Conservation (phyloP, 2,113 vertebrate genomes). For the Carassius carassius region DNA sequence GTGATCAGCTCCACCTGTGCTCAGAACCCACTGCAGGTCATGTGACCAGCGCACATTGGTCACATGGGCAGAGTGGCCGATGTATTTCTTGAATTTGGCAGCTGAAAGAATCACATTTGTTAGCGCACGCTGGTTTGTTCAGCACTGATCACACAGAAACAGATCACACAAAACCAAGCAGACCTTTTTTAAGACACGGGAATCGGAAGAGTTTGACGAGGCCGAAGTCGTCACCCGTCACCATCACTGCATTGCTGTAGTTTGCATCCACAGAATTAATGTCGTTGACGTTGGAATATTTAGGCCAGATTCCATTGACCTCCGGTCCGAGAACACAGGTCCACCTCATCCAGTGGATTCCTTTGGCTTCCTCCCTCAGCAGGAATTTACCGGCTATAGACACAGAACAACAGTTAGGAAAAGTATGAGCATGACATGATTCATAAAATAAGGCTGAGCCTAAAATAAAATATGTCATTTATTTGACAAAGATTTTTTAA, state of each 20-base stretch:
- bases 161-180: too few relatives aligned
- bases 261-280: slow-evolving; percentile 96
- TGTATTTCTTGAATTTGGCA: slow-evolving; percentile 94
- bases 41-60: slow-evolving; percentile 96
- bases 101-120: slow-evolving; percentile 69
- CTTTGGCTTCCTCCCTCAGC: slow-evolving; percentile 90
- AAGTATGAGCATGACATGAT: background rate
- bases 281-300: slow-evolving; percentile 85
- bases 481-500: too few relatives aligned
- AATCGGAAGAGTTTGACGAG: slow-evolving; percentile 92
- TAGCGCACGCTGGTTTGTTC: background rate
- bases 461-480: too few relatives aligned
- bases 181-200: slow-evolving; percentile 90
- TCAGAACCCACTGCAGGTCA: slow-evolving; percentile 94
- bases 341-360: slow-evolving; percentile 93
- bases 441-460: too few relatives aligned
- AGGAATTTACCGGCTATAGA: slow-evolving; percentile 85
- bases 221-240: slow-evolving; percentile 91
- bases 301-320: slow-evolving; percentile 95
- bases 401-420: too few relatives aligned
- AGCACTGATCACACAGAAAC: too few relatives aligned
- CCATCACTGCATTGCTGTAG: slow-evolving; percentile 86
- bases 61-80: slow-evolving; percentile 95
- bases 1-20: slow-evolving; percentile 94
- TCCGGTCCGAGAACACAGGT: slow-evolving; percentile 90